A percentile compares a stretch with the other conserved stretches of the same genome.
phyloP scores from a whole-genome alignment of 1,140 invertebrate species.

The Drosophila pectinifera region DNA sequence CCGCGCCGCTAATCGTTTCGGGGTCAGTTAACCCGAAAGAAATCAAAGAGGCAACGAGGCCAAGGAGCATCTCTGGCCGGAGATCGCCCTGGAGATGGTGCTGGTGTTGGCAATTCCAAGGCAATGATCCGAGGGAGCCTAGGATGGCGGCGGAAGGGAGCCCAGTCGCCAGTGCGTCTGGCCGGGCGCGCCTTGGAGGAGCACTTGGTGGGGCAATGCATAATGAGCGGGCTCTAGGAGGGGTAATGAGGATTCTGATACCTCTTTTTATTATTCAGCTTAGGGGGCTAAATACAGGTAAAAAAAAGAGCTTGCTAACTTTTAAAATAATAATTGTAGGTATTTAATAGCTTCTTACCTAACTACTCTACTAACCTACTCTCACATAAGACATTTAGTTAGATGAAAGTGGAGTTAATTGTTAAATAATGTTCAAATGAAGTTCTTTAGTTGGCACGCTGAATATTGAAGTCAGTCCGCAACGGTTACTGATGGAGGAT shows the following conservation, averaged over 20 bases:
- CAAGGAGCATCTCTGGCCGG: conserved; percentile 4
- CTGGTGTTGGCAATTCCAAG: conserved; percentile 12
- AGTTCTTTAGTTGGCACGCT: too few relatives aligned
- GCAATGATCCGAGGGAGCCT: conserved; percentile 17
- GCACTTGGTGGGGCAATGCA: conserved; percentile 10
- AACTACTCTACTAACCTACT: too few relatives aligned
- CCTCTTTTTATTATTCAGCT: not conserved
- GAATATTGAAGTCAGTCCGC: too few relatives aligned
- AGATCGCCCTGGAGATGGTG: conserved; percentile 12
- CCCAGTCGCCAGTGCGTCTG: conserved; percentile 68
- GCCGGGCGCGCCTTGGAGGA: not conserved
- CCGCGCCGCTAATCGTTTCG: conserved; percentile 73
- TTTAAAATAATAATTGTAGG: too few relatives aligned
- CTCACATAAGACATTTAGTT: too few relatives aligned
- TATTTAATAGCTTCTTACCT: too few relatives aligned
- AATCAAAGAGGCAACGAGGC: conserved; percentile 1
- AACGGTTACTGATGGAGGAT: too few relatives aligned
- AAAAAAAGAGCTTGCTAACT: too few relatives aligned
- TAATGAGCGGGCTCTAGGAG: conserved; percentile 22
- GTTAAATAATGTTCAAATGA: too few relatives aligned
- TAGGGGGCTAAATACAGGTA: too few relatives aligned
- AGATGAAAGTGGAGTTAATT: too few relatives aligned
- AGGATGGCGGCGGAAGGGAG: conserved; percentile 3
- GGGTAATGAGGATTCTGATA: not conserved
- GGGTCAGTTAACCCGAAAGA: conserved; percentile 75